Evolutionary conservation across 2,797 vertebrate species (phyloP).

Genomic region (Micrastur ruficollis): DNA sequence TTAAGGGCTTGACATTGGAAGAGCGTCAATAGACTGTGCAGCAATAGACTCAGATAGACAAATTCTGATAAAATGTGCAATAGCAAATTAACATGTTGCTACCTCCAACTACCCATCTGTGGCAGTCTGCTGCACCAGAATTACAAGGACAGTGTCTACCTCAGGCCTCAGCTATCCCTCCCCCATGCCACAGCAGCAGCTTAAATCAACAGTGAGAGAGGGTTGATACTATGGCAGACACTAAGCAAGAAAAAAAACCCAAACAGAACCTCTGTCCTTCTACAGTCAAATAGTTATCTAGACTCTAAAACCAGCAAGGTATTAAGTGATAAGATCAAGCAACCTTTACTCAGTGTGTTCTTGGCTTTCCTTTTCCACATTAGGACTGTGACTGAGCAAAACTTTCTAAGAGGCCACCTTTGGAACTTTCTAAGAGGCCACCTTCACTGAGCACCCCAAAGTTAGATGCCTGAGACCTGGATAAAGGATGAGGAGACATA

Average conservation of each 20-base stretch:
- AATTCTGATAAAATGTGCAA: neutral
- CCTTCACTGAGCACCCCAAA: neutral
- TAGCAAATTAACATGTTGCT: neutral
- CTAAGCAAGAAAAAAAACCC: neutral
- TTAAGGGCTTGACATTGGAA: neutral
- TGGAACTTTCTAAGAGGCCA: neutral
- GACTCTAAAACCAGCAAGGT: neutral
- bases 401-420: neutral
- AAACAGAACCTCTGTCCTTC: neutral
- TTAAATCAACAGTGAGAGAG: neutral
- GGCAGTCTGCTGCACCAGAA: neutral
- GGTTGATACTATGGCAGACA: neutral
- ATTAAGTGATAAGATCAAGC: neutral
- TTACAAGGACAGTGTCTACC: neutral
- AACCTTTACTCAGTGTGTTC: neutral
- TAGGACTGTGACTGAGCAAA: neutral
- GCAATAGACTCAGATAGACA: neutral
- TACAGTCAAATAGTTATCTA: neutral
- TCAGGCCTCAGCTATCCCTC: neutral
- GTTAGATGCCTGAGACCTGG: neutral
- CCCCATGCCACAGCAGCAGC: neutral
- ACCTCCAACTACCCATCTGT: neutral
- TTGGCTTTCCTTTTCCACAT: neutral
- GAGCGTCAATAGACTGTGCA: neutral
- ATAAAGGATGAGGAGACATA: neutral